Evolutionary conservation across 2,113 vertebrate species (phyloP).

Genomic region (Oreotrochilus melanogaster): DNA sequence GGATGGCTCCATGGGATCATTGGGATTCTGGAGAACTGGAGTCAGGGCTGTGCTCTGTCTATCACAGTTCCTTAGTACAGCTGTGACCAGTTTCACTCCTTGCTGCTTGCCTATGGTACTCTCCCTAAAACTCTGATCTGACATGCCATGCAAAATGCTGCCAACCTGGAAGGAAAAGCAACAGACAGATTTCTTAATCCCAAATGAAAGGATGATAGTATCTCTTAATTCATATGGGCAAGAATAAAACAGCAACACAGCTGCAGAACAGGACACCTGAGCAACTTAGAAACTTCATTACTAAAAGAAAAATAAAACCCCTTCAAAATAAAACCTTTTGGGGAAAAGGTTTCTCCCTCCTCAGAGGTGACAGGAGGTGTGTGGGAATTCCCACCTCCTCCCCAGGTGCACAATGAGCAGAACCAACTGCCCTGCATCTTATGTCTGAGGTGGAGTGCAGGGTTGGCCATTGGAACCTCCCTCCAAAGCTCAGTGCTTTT

Average conservation of each 20-base stretch:
- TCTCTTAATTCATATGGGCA: neutral
- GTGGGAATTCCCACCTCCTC: neutral
- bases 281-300: too few species aligned
- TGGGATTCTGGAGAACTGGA: neutral
- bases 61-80: constrained; percentile 83
- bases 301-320: neutral
- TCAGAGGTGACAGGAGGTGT: too few species aligned
- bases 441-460: neutral
- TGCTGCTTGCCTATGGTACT: constrained; percentile 84
- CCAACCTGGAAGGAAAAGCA: constrained; percentile 82
- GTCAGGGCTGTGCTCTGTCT: neutral
- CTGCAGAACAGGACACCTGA: neutral
- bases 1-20: neutral
- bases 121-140: constrained; percentile 93
- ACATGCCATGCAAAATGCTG: constrained; percentile 91
- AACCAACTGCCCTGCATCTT: neutral
- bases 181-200: neutral
- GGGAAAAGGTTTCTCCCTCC: too few species aligned
- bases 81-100: constrained; percentile 82
- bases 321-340: too few species aligned
- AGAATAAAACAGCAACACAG: neutral
- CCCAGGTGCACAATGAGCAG: fast-evolving
- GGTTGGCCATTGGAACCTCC: neutral
- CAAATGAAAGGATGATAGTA: neutral
- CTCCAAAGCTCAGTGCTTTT: neutral